Percentiles rank a stretch among this genome's conserved stretches.
These are phyloP conservation scores for Drosophila burlai DNA, from an alignment of 1,140 invertebrate genomes.

Conservation along the genomic window DNA sequence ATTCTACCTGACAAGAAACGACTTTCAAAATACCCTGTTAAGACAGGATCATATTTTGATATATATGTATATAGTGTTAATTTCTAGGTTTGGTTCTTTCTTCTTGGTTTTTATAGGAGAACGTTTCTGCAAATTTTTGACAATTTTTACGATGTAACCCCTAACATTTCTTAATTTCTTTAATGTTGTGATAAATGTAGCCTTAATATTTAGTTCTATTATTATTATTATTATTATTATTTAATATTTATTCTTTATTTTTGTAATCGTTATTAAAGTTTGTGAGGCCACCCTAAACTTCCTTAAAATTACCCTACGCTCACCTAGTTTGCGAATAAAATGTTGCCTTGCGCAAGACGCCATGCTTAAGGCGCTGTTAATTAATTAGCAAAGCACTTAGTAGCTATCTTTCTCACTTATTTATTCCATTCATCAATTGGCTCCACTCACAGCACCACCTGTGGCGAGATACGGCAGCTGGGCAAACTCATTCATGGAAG, in stretches of 20 bases:
- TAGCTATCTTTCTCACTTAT: background rate
- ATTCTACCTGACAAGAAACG: background rate
- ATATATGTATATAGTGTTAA: too few relatives aligned
- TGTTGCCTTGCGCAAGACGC: too few relatives aligned
- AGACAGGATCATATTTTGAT: background rate
- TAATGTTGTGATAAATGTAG: too few relatives aligned
- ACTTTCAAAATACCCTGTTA: background rate
- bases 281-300: background rate
- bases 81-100: too few relatives aligned
- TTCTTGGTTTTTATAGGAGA: too few relatives aligned
- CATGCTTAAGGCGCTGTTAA: background rate
- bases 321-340: background rate
- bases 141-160: too few relatives aligned
- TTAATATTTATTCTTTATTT: too few relatives aligned
- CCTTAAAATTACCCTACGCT: background rate
- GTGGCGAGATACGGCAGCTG: slow-evolving; percentile 1
- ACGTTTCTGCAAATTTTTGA: too few relatives aligned
- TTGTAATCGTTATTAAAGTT: background rate
- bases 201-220: too few relatives aligned
- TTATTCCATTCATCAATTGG: slow-evolving; percentile 29
- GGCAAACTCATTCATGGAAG: slow-evolving; percentile 9
- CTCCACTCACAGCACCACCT: slow-evolving; percentile 26
- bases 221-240: too few relatives aligned
- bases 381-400: background rate
- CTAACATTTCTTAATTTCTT: too few relatives aligned